These are phyloP conservation scores for Trichosurus vulpecula DNA, from an alignment of 2,797 vertebrate species.

Conservation along the genomic window DNA sequence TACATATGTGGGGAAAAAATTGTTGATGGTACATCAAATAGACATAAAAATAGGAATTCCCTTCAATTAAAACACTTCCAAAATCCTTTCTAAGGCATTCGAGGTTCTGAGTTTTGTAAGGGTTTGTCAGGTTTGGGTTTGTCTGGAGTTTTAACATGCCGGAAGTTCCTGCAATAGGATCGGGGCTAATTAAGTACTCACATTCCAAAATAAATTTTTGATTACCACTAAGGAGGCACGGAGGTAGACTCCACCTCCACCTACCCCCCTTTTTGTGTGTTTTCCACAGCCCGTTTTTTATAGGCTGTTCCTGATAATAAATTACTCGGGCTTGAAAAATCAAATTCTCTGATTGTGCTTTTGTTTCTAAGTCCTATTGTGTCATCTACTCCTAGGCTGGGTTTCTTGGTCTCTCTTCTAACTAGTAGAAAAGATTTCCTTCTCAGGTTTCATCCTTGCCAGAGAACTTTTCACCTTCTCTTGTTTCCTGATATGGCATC, in stretches of 20 bases:
- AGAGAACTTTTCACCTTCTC: conserved; percentile 70
- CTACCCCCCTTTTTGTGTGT: conserved; percentile 68
- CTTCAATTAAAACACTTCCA: conserved; percentile 83
- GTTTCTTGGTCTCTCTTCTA: conserved; percentile 50
- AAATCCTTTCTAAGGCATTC: conserved; percentile 76
- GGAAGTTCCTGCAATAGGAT: conserved; percentile 76
- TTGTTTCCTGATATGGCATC: conserved; percentile 78
- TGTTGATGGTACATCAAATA: conserved; percentile 80
- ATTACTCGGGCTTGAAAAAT: conserved; percentile 77
- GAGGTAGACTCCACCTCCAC: conserved; percentile 68
- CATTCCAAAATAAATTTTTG: conserved; percentile 80
- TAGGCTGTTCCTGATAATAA: conserved; percentile 78
- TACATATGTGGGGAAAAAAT: conserved; percentile 80
- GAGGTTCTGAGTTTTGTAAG: conserved; percentile 73
- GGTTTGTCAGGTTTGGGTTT: conserved; percentile 45
- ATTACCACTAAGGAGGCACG: conserved; percentile 78
- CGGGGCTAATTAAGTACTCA: conserved; percentile 84
- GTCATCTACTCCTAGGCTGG: conserved; percentile 31
- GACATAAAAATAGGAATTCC: conserved; percentile 82
- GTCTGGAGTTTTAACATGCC: conserved; percentile 81
- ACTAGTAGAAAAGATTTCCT: conserved; percentile 53
- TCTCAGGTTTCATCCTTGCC: conserved; percentile 69
- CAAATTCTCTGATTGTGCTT: conserved; percentile 57
- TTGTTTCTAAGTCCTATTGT: conserved; percentile 38
- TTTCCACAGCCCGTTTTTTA: conserved; percentile 76